Evolutionary conservation across 2,797 vertebrate species (phyloP), one percentile per base, ranked within the genome.

Genomic region (Sus cebifrons): DNA sequence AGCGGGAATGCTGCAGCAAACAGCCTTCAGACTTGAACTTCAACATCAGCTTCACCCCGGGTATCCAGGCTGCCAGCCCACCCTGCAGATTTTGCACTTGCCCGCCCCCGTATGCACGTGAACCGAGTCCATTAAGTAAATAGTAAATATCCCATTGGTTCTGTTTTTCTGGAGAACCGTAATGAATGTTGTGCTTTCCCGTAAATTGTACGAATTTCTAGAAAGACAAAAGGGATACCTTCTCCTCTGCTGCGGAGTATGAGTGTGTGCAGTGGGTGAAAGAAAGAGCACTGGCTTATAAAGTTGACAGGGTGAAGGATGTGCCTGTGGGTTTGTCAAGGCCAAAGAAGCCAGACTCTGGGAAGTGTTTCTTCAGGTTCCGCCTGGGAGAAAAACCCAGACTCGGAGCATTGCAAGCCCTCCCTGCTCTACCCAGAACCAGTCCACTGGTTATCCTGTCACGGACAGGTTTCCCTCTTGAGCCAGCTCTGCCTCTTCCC

Each of bases 91-190:
- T 67, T 90, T 79, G 52, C 32, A 32, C 58, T 96, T 89, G 58
- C 6, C 77, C 56, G 32, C 27, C n/a, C 86, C 78, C 52, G 1
- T 73, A 74, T 32, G 75, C 25, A 32, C 49, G 44, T 49, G 21
- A 78, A 71, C 29, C 29, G 70, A 82, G 77, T 74, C 27, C 40
- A 71, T 85, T 71, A 96, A 77, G 82, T 68, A 78, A 89, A 78
- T 3, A 40, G 58, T 8, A 15, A 54, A 58, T 27, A 65, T 27
- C 9, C n/a, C 36, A 60, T 58, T 83, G 36, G n/a, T 79, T 60
- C 23, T 70, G 27, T 58, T 64, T 79, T 29, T 71, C 86, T 91
- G 54, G 68, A 77, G n/a, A 82, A 40, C 9, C 12, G 52, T 83
- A 32, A 82, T 0, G 25, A 85, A 71, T 71, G 32, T 3, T n/a